Base-by-base conservation (phyloP, 2,888 invertebrate genomes). In the Agrotis segetum region DNA sequence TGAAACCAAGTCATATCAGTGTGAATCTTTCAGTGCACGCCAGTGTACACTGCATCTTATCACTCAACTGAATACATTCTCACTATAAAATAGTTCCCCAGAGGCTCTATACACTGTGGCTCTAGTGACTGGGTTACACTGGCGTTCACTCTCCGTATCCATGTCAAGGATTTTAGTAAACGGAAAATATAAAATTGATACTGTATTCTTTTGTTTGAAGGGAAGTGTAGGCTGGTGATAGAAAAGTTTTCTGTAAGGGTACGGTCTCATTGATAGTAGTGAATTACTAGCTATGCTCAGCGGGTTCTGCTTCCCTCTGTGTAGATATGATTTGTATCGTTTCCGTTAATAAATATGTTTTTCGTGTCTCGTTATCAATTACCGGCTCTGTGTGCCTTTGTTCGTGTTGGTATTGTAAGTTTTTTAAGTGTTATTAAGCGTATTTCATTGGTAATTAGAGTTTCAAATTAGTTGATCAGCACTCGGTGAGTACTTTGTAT, bases 121-220 rank as follows among this genome's bases (percentile, higher is more conserved):
- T n/a, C n/a, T n/a, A 56, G 34, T 19, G 60, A 16, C 14, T 52
- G 9, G 14, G 6, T 44, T 49, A 13, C 29, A 47, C 58, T 17
- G 29, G n/a, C 11, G 61, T 29, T 29, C 44, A n/a, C n/a, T 52
- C 24, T 11, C 7, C 44, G 49, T 59, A 49, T 59, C 19, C 21
- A 50, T 49, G 49, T 71, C 74, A 78, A 71, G 78, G 63, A 78
- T 71, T 77, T 74, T 59, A 44, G 47, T 53, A 74, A 77, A 71
- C 40, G 40, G 58, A 34, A 63, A 58, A 53, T 71, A 34, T 53
- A 34, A 74, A 63, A 53, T 53, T 78, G 49, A 71, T 60, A 55
- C 49, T 78, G 24, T 53, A 17, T 49, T 44, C 44, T 71, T 74
- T 71, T 62, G 52, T 71, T 71, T 63, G 21, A 34, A 19, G 6